Conservation (phyloP, 2,797 vertebrate species). For the Somateria mollissima region DNA sequence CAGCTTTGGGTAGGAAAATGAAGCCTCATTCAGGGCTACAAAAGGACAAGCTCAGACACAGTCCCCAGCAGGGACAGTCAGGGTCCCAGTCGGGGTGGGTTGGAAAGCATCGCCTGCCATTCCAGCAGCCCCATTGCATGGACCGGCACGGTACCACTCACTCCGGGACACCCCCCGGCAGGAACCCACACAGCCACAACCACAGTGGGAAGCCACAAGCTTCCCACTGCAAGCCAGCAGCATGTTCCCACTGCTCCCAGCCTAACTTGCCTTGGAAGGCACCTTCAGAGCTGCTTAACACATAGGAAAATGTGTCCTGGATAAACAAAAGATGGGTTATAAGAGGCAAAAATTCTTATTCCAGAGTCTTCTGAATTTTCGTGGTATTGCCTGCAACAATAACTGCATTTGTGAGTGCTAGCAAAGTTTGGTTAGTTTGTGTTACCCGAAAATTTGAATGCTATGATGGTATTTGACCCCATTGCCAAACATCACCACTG, state of each 20-base stretch:
- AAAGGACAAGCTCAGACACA: not conserved
- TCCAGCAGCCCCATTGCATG: not conserved
- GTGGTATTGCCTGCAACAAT: not conserved
- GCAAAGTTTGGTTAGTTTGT: not conserved
- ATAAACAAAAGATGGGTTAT: not conserved
- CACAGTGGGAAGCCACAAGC: too few relatives aligned
- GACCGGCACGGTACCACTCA: not conserved
- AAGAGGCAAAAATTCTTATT: not conserved
- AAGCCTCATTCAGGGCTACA: not conserved
- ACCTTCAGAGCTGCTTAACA: not conserved
- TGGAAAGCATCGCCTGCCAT: too few relatives aligned
- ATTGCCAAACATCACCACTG: not conserved
- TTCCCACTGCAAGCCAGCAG: not conserved
- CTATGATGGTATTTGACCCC: not conserved
- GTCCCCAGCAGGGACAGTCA: not conserved
- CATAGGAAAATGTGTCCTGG: not conserved
- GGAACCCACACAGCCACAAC: too few relatives aligned
- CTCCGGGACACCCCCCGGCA: too few relatives aligned
- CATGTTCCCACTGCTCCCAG: accelerated
- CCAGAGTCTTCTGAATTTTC: not conserved
- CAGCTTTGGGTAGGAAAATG: not conserved
- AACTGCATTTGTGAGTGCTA: not conserved
- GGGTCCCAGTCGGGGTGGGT: not conserved
- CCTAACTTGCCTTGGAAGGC: not conserved
- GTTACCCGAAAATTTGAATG: not conserved